Evolutionary conservation across 2,113 vertebrate genomes (phyloP).

Genomic region (Pterocles burchelli): DNA sequence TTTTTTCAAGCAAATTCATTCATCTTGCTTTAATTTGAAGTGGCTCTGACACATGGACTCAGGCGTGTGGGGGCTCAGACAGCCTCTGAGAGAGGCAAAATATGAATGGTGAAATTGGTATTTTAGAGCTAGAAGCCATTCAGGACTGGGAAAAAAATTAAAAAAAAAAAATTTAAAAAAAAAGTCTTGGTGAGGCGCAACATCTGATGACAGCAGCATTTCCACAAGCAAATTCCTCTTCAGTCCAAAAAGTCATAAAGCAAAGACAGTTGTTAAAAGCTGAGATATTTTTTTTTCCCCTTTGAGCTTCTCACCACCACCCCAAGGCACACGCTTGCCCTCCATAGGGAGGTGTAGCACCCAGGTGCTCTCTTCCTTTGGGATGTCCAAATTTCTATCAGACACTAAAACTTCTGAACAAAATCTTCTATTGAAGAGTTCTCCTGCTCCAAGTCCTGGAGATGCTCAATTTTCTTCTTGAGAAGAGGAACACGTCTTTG

Average conservation of each 20-base stretch:
- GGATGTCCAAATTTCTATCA: background rate
- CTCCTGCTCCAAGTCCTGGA: background rate
- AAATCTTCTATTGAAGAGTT: background rate
- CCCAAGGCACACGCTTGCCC: no score
- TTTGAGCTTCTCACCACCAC: background rate
- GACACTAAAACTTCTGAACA: background rate
- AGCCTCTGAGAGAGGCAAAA: no score
- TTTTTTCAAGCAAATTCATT: background rate
- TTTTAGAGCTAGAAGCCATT: background rate
- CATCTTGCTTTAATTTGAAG: background rate
- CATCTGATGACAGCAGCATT: background rate
- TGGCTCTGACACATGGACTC: background rate
- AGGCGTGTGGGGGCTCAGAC: background rate
- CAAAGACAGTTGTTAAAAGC: fast-evolving
- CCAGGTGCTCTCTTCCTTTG: background rate
- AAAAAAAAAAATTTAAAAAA: no score
- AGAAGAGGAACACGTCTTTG: background rate
- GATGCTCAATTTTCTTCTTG: background rate
- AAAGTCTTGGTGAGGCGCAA: background rate
- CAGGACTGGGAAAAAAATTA: background rate
- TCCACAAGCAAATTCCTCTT: background rate
- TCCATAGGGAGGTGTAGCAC: no score
- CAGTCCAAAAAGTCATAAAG: background rate
- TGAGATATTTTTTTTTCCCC: background rate
- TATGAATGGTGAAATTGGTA: no score